A percentile compares a stretch with the other conserved stretches of the same genome.
phyloP scores from a whole-genome alignment of 2,797 vertebrate genomes.

The Otolemur crassicaudatus region DNA sequence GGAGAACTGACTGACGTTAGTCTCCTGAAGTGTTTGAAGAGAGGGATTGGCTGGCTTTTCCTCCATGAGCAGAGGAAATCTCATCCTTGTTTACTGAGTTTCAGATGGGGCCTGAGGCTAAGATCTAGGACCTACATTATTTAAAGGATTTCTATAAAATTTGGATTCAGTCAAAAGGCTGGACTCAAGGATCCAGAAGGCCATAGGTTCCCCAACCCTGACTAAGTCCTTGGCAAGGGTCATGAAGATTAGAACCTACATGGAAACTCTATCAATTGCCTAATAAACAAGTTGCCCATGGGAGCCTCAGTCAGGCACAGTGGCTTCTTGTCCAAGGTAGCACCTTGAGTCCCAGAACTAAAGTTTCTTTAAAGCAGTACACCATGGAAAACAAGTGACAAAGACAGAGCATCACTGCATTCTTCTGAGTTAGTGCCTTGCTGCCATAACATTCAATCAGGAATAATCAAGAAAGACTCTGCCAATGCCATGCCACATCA shows the following conservation, averaged over 20 bases:
- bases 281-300: not conserved
- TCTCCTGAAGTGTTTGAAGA: conserved; percentile 51
- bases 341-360: conserved; percentile 21
- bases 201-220: not conserved
- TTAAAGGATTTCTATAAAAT: not conserved
- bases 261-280: not conserved
- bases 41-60: not conserved
- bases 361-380: conserved; percentile 3
- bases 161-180: not conserved
- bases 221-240: not conserved
- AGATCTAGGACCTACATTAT: not conserved
- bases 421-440: not conserved
- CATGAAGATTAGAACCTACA: not conserved
- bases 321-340: not conserved
- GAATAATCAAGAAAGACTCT: not conserved
- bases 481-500: not conserved
- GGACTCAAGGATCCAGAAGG: not conserved
- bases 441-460: not conserved
- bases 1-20: not conserved
- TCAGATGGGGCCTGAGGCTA: not conserved
- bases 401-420: not conserved
- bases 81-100: conserved; percentile 15
- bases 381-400: not conserved
- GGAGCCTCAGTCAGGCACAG: not conserved
- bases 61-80: conserved; percentile 23